Evolutionary conservation across 2,888 invertebrate genomes (phyloP).

Genomic region (Rhaphigaster nebulosa): DNA sequence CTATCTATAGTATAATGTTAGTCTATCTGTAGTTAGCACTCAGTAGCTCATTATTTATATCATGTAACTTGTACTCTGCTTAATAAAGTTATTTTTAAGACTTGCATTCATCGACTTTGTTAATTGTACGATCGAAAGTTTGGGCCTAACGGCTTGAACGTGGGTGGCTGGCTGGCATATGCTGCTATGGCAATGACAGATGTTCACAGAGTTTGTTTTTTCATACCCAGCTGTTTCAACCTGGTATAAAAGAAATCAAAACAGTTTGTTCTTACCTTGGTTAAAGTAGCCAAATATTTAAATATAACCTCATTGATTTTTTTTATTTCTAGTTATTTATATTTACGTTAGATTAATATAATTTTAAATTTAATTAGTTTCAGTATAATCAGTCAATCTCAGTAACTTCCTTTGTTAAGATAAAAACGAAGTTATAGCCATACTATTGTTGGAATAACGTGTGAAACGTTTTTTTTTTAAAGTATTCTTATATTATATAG

Average conservation of each 20-base stretch:
- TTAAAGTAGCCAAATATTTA: neutral
- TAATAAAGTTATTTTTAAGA: no score
- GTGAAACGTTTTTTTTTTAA: neutral
- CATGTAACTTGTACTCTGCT: no score
- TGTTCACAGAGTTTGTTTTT: neutral
- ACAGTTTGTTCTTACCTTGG: neutral
- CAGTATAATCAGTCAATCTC: no score
- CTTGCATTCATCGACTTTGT: no score
- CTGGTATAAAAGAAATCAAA: neutral
- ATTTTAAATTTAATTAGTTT: no score
- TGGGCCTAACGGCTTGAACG: neutral
- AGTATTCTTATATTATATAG: neutral
- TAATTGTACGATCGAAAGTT: neutral
- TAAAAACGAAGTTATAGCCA: no score
- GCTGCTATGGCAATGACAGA: neutral
- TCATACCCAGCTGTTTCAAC: conserved; percentile 10
- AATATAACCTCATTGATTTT: neutral
- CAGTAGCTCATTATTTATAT: no score
- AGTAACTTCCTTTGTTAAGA: no score
- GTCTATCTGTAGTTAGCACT: no score
- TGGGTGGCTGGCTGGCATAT: conserved; percentile 16
- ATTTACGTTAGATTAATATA: no score
- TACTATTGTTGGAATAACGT: neutral
- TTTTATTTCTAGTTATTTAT: no score
- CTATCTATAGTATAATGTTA: no score